phyloP scores from a whole-genome alignment of 23 tunicate species.

The Phallusia fumigata region DNA sequence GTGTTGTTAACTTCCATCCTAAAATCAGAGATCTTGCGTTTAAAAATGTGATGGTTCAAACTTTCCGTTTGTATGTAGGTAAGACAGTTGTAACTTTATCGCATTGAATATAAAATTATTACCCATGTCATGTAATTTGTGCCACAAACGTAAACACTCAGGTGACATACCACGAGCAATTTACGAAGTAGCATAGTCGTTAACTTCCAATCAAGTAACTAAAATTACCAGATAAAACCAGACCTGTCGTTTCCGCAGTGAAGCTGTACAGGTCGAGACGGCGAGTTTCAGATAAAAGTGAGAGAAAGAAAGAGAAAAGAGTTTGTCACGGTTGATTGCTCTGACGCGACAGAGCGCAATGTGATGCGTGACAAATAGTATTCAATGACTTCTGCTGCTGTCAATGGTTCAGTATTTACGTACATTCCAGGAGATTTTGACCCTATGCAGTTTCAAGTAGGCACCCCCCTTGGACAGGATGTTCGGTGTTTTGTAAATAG shows the following conservation, averaged over 20 bases:
- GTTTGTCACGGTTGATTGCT: neutral
- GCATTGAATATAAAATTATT: too few species aligned
- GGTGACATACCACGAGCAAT: neutral
- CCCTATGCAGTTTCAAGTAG: too few species aligned
- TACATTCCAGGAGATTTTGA: neutral
- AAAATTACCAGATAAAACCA: neutral
- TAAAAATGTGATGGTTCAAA: too few species aligned
- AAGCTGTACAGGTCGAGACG: neutral
- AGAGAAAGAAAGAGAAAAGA: constrained; percentile 6
- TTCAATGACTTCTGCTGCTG: constrained; percentile 9
- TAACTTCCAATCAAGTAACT: neutral
- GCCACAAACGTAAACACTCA: neutral
- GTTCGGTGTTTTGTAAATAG: too few species aligned
- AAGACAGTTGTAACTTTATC: too few species aligned
- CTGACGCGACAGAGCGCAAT: neutral
- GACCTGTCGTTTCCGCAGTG: constrained; percentile 9
- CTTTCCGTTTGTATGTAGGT: too few species aligned
- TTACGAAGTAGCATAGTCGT: neutral
- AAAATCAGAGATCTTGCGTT: too few species aligned
- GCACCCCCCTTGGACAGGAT: too few species aligned
- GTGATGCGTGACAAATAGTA: neutral
- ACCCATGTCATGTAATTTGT: too few species aligned
- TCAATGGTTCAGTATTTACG: neutral
- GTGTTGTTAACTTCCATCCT: too few species aligned
- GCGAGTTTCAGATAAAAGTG: neutral